These are phyloP conservation scores for Hemiscyllium ocellatum DNA, from an alignment of 2,113 vertebrate species.

Conservation along the genomic window DNA sequence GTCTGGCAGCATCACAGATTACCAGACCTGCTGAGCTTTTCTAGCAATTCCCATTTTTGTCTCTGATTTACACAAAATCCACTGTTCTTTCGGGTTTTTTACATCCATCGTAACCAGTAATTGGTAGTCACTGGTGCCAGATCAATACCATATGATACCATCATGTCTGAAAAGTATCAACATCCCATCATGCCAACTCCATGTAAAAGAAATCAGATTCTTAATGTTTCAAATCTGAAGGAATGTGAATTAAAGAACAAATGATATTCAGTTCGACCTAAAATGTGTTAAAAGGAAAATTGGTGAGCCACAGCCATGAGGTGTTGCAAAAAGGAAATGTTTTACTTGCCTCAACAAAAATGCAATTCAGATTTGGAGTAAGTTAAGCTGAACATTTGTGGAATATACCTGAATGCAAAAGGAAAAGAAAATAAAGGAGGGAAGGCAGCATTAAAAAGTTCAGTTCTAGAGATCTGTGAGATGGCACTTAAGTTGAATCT, in stretches of 20 bases:
- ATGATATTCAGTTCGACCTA: neutral
- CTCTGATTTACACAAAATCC: too few relatives aligned
- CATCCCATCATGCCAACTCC: neutral
- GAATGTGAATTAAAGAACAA: neutral
- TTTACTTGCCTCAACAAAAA: neutral
- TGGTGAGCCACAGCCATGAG: neutral
- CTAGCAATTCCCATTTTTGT: too few relatives aligned
- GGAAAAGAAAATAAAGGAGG: neutral
- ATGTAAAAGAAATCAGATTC: neutral
- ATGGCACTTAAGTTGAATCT: neutral
- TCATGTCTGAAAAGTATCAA: neutral
- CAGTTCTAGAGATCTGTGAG: neutral
- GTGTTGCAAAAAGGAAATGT: neutral
- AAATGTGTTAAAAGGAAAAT: neutral
- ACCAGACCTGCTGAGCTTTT: too few relatives aligned
- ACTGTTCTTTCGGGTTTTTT: too few relatives aligned
- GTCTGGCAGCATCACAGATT: too few relatives aligned
- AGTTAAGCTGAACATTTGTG: neutral
- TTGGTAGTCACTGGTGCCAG: neutral
- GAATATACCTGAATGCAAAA: neutral
- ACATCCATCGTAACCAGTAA: too few relatives aligned
- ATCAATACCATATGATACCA: neutral
- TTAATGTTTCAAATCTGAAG: neutral
- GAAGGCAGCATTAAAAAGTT: neutral
- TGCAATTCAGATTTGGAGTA: neutral